Evolutionary conservation across 2,797 vertebrate species (phyloP), one percentile per base, ranked within the genome.

Genomic region (Alfaro cultratus): DNA sequence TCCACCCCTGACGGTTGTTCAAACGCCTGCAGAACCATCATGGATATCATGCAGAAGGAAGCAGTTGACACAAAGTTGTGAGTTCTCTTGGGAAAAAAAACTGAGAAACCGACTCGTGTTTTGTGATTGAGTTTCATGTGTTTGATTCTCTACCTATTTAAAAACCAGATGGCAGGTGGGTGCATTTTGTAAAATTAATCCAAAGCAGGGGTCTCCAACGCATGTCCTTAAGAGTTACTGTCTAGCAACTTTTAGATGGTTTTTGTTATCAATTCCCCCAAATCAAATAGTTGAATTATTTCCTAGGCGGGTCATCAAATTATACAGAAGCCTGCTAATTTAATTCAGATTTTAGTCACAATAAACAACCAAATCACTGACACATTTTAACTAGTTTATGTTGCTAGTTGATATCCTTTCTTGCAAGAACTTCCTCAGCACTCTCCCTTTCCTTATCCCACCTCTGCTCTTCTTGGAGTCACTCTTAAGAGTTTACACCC

Each of bases 21-120:
- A 49, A 96, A 95, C 0, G 98, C 99, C 90, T 99, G 99, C 91
- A 97, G 95, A 87, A 98, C 97, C 89, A 99, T 99, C 93, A 97
- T 99, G 98, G 98, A 99, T 92, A 99, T 99, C 93, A 99, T 99
- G 98, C 98, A 99, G 94, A 99, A 99, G 91, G 99, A 99, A 95
- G 98, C 99, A 46, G 92, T 97, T 67, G 99, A 99, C 95, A 99
- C 97, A 49, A 99, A 99, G 95, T 99, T 98, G 99, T 99, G 90
- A 97, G 98, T 97, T 92, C 34, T 2, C 26, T 2, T 73, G 18
- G 3, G 16, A 60, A 34, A 47, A 41, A 74, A 43, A 34, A 34
- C 1, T 64, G 31, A 64, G 31, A 26, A 41, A 12, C 36, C 12
- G 36, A 39, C 36, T 68, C 0, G 9, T 26, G 36, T 68, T 68